Evolutionary conservation across 2,888 invertebrate species (phyloP).

Genomic region (Drosophila prostipennis): DNA sequence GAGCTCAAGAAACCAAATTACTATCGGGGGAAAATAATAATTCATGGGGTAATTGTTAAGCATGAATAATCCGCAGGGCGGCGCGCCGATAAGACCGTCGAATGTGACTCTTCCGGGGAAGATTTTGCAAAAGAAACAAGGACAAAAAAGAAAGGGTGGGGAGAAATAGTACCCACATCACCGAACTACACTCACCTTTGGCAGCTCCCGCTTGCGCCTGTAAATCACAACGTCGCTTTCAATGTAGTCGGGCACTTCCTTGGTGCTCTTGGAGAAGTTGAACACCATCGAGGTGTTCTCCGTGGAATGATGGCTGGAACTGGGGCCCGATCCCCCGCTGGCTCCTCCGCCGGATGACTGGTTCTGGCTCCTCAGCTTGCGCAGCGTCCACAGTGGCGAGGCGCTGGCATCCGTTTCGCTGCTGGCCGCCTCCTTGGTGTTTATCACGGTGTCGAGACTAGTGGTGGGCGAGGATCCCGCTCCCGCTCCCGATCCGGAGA

Average conservation of each 20-base stretch:
- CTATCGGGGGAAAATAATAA: constrained; percentile 58
- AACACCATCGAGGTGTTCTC: constrained; percentile 92
- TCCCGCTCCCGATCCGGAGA: constrained; percentile 44
- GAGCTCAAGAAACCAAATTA: constrained; percentile 54
- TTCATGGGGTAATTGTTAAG: constrained; percentile 50
- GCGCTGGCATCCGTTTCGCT: constrained; percentile 70
- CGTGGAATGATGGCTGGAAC: constrained; percentile 34
- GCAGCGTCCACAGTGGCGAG: constrained; percentile 79
- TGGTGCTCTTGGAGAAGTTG: constrained; percentile 91
- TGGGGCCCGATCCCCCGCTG: constrained; percentile 48
- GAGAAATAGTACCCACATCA: background rate
- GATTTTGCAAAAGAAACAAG: background rate
- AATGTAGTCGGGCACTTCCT: constrained; percentile 95
- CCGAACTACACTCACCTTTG: constrained; percentile 88
- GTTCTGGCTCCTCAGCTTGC: constrained; percentile 75
- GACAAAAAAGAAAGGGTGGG: background rate
- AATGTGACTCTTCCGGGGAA: constrained; percentile 7
- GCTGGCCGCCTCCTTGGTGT: constrained; percentile 57
- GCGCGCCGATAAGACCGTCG: constrained; percentile 23
- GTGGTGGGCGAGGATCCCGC: constrained; percentile 48
- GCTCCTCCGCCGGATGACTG: constrained; percentile 15
- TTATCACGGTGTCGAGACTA: constrained; percentile 82
- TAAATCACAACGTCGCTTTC: constrained; percentile 93
- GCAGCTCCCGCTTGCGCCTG: constrained; percentile 88
- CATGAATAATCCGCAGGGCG: constrained; percentile 63